These are phyloP conservation scores for Parapristionchus giblindavisi DNA, from an alignment of 2,888 invertebrate genomes.

Conservation along the genomic window DNA sequence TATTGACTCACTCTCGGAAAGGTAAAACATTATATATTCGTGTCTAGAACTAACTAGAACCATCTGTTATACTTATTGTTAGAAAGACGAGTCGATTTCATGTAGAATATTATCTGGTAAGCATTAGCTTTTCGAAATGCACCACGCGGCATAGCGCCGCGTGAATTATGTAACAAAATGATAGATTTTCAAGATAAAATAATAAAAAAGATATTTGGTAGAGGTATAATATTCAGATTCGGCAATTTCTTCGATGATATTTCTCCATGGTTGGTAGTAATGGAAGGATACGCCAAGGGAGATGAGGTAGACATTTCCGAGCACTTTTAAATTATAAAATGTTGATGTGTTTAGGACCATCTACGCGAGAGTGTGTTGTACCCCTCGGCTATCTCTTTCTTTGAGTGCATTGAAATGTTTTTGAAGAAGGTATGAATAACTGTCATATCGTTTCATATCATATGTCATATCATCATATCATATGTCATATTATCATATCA, in stretches of 20 bases:
- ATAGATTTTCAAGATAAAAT: neutral
- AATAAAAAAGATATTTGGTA: neutral
- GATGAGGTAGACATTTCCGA: neutral
- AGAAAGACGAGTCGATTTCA: too few relatives aligned
- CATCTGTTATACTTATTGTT: too few relatives aligned
- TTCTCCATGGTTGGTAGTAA: constrained; percentile 18
- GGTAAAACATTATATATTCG: too few relatives aligned
- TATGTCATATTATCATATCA: too few relatives aligned
- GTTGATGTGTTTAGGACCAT: constrained; percentile 1
- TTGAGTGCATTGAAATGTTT: constrained; percentile 30
- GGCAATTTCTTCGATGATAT: constrained; percentile 28
- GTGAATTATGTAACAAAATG: too few relatives aligned
- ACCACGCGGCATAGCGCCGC: too few relatives aligned
- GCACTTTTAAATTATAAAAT: neutral
- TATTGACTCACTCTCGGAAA: constrained; percentile 12
- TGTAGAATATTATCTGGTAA: too few relatives aligned
- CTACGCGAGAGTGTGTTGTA: constrained; percentile 12
- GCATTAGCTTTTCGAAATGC: too few relatives aligned
- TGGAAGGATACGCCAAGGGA: constrained; percentile 26
- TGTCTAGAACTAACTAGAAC: too few relatives aligned
- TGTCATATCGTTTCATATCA: too few relatives aligned
- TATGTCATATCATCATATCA: too few relatives aligned
- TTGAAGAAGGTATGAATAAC: constrained; percentile 21
- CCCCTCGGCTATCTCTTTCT: constrained; percentile 18
- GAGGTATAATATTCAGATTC: neutral